A percentile compares a stretch with the other conserved stretches of the same genome.
These are phyloP conservation scores for Dilophus febrilis DNA, from an alignment of 2,888 invertebrate species.

Conservation along the genomic window DNA sequence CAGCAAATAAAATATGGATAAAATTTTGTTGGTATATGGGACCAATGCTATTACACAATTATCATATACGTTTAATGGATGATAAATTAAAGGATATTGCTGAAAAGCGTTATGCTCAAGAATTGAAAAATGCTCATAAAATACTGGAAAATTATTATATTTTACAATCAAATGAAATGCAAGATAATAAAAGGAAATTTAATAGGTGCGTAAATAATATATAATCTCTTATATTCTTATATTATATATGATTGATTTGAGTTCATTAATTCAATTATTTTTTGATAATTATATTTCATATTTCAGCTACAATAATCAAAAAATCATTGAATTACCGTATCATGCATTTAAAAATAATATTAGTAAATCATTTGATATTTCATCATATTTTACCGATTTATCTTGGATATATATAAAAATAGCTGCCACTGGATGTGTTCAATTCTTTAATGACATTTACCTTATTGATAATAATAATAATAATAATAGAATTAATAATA, in stretches of 20 bases:
- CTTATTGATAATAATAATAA: conserved; percentile 21
- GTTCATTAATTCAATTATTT: neutral
- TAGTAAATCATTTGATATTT: conserved; percentile 41
- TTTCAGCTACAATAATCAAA: conserved; percentile 58
- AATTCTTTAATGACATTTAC: conserved; percentile 60
- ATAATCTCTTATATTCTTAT: no score
- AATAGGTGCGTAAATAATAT: conserved; percentile 18
- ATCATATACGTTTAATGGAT: conserved; percentile 26
- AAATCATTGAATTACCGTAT: conserved; percentile 67
- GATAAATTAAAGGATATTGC: conserved; percentile 22
- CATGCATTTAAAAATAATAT: conserved; percentile 48
- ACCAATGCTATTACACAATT: conserved; percentile 25
- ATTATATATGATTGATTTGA: no score
- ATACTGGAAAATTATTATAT: conserved; percentile 12
- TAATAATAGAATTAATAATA: neutral
- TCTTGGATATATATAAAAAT: conserved; percentile 68
- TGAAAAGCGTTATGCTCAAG: conserved; percentile 19
- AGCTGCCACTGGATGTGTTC: conserved; percentile 56
- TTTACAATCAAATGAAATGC: conserved; percentile 11
- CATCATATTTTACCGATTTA: conserved; percentile 53
- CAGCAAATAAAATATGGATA: conserved; percentile 22
- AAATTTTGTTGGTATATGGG: conserved; percentile 31
- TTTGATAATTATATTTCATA: conserved; percentile 4
- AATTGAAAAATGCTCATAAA: conserved; percentile 10
- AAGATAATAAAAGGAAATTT: conserved; percentile 13